Evolutionary conservation across 1,140 invertebrate genomes (phyloP).

Genomic region (Heliconius melpomene): DNA sequence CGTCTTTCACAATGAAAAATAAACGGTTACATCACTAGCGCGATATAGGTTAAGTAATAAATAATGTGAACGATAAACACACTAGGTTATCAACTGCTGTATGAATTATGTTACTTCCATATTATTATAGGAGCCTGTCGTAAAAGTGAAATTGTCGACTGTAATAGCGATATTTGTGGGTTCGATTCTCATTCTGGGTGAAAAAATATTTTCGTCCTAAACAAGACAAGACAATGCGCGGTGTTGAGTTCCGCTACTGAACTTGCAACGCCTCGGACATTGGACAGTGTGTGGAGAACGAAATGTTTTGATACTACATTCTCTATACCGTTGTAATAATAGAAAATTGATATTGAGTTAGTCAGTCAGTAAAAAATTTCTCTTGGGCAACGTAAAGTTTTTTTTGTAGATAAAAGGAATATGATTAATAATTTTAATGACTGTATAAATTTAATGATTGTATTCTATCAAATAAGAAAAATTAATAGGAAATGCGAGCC

Average conservation of each 20-base stretch:
- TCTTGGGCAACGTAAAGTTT: background rate
- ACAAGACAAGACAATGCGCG: too few species aligned
- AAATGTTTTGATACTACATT: too few species aligned
- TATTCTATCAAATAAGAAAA: constrained; percentile 7
- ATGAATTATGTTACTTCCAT: background rate
- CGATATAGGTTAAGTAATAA: constrained; percentile 8
- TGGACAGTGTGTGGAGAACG: too few species aligned
- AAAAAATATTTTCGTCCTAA: background rate
- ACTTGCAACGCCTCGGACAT: too few species aligned
- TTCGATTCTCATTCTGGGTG: too few species aligned
- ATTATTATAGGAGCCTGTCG: background rate
- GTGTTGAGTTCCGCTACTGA: too few species aligned
- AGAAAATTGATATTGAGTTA: too few species aligned
- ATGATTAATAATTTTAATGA: background rate
- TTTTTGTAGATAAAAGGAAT: background rate
- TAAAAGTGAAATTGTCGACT: too few species aligned
- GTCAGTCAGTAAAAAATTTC: too few species aligned
- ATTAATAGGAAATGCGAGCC: constrained; percentile 23
- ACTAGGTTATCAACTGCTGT: background rate
- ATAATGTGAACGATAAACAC: constrained; percentile 1
- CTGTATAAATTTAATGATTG: background rate
- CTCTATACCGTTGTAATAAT: too few species aligned
- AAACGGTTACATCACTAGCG: background rate
- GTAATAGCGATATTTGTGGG: too few species aligned
- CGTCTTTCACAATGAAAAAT: constrained; percentile 14